Base-by-base conservation (phyloP, 2,113 vertebrate species). In the Smithornis capensis region DNA sequence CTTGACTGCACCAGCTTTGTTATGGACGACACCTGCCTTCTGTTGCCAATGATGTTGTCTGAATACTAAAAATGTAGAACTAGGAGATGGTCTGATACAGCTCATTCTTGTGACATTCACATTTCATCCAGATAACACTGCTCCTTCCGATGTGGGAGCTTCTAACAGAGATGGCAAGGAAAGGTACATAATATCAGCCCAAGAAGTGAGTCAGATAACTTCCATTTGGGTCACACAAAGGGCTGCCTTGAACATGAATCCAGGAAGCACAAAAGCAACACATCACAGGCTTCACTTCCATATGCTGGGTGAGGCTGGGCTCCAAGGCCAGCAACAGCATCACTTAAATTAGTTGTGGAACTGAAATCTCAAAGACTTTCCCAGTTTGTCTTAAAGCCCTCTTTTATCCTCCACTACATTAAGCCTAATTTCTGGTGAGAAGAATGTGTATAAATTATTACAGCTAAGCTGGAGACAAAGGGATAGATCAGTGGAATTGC, bases 21-120 rank as follows among this genome's bases (percentile, higher is more conserved):
- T 85, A 35, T 2, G 33, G 92, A 93, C 83, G 83, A 76, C 0
- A 16, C 57, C 52, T 49, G 65, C 78, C 67, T 82, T 92, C 91
- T 84, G 63, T 3, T 81, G 76, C 76, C 16, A 3, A 19, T 3
- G 3, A 73, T 64, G 64, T 83, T 55, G 56, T 25, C 60, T 84
- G 92, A 95, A 96, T 90, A 79, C 83, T 94, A 90, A 93, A 95
- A 93, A 78, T 44, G 50, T 69, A 92, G 56, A 93, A 64, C 44
- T 10, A 44, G 88, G 56, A 88, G 76, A 92, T 56, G 92, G 80
- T n/a, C 53, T 71, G 76, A 89, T 82, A 93, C 56, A 93, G 76
- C 69, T 64, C 80, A 35, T 77, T 83, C 86, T 50, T 59, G 62
- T 79, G 80, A 57, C 69, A 64, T 64, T 57, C 94, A 63, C 81